Evolutionary conservation across 2,888 invertebrate species (phyloP).

Genomic region (Drosophila neonasuta): DNA sequence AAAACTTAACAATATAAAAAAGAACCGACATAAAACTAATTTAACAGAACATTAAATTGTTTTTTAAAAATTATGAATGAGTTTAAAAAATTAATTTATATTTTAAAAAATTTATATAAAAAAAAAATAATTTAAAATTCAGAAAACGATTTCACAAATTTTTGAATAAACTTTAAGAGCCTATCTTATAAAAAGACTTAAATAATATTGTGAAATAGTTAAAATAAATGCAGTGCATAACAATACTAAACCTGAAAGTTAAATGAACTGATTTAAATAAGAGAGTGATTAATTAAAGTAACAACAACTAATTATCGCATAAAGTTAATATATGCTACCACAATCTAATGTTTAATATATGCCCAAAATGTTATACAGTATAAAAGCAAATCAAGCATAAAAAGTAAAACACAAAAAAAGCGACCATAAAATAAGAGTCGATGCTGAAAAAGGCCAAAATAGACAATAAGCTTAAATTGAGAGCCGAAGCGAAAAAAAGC

Average conservation of each 20-base stretch:
- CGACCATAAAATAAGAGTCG: conserved; percentile 20
- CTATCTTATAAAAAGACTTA: background rate
- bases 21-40: no score
- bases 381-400: conserved; percentile 15
- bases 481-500: conserved; percentile 25
- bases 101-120: background rate
- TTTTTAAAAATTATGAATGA: no score
- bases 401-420: conserved; percentile 9
- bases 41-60: no score
- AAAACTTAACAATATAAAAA: no score
- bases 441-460: conserved; percentile 21
- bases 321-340: conserved; percentile 6
- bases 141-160: no score
- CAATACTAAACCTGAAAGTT: background rate
- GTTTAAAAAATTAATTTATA: no score
- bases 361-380: conserved; percentile 9
- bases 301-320: background rate
- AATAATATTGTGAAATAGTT: background rate
- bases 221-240: background rate
- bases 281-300: conserved; percentile 5
- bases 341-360: conserved; percentile 4
- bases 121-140: background rate
- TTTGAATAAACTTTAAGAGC: no score
- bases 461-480: conserved; percentile 30
- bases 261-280: background rate